Evolutionary conservation across 2,797 vertebrate species (phyloP).

Genomic region (Rhadinocentrus ornatus): DNA sequence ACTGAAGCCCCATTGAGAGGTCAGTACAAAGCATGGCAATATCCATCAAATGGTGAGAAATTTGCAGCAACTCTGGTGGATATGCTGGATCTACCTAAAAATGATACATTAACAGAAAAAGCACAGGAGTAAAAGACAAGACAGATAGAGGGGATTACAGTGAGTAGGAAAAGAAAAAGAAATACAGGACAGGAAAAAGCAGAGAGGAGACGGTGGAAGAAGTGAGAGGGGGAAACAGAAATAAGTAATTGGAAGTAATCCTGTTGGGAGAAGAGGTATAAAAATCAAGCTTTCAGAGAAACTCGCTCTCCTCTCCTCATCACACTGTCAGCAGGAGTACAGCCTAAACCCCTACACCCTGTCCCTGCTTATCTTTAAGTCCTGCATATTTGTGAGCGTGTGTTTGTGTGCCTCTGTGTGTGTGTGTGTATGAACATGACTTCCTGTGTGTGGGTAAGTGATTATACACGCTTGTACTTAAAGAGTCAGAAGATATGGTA

Average conservation of each 20-base stretch:
- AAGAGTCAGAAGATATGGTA: constrained; percentile 23
- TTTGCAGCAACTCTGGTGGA: background rate
- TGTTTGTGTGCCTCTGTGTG: constrained; percentile 15
- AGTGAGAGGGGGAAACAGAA: constrained; percentile 1
- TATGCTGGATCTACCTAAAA: background rate
- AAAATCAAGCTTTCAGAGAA: constrained; percentile 26
- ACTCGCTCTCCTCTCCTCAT: constrained; percentile 26
- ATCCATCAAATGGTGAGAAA: constrained; percentile 33
- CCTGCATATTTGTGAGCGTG: constrained; percentile 22
- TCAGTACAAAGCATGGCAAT: constrained; percentile 2
- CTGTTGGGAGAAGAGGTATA: constrained; percentile 2
- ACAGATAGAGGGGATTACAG: constrained; percentile 13
- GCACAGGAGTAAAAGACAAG: constrained; percentile 28
- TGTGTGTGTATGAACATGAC: constrained; percentile 15
- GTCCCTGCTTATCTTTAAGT: constrained; percentile 49
- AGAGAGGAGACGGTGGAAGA: background rate
- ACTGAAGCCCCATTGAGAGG: constrained; percentile 23
- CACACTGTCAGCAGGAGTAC: constrained; percentile 52
- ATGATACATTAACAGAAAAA: background rate
- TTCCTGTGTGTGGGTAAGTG: constrained; percentile 22
- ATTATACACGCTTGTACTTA: constrained; percentile 23
- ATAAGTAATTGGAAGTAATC: constrained; percentile 32
- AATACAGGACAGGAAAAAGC: constrained; percentile 13
- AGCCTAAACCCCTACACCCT: constrained; percentile 44
- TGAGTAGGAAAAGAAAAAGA: constrained; percentile 14